Conservation (phyloP, 1,140 invertebrate genomes). For the Chironomus striatipennis region DNA sequence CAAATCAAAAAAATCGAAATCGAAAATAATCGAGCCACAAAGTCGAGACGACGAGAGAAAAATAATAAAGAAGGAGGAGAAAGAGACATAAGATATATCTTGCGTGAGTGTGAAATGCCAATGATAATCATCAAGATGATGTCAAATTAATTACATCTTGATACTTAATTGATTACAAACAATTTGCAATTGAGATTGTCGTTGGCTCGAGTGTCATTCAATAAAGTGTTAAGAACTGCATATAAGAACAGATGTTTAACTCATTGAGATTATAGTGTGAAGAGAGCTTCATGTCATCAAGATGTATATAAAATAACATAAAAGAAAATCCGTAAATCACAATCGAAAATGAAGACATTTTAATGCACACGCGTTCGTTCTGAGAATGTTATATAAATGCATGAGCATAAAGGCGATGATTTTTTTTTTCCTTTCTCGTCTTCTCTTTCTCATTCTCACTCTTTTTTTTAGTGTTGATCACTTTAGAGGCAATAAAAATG, state of each 20-base stretch:
- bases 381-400: neutral
- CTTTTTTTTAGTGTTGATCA: constrained; percentile 6
- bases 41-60: no score
- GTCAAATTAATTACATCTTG: no score
- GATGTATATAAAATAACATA: neutral
- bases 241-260: neutral
- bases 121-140: no score
- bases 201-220: neutral
- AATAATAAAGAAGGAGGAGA: no score
- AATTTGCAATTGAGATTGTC: no score
- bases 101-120: no score
- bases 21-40: no score
- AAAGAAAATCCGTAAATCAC: neutral
- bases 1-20: no score
- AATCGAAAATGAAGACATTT: neutral
- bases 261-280: neutral
- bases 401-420: neutral
- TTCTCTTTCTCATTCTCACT: neutral
- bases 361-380: neutral
- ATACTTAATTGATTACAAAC: no score
- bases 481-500: constrained; percentile 20
- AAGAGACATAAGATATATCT: no score
- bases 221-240: neutral
- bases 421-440: neutral
- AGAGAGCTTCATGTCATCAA: neutral